phyloP scores from a whole-genome alignment of 64 coral and sea anemone species.

The Acropora tenuis region DNA sequence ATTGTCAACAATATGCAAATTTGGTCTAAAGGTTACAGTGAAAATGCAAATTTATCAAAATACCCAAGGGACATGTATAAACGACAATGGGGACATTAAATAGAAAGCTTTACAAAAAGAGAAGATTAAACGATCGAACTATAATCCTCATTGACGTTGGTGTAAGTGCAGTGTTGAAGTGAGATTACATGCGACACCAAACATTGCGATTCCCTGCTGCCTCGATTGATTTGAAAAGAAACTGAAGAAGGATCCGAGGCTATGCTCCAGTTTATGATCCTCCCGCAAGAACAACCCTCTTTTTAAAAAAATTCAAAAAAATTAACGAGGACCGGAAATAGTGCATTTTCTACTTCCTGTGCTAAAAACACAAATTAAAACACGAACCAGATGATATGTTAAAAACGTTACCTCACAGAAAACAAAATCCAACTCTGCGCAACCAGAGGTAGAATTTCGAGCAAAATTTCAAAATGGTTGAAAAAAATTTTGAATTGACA shows the following conservation, averaged over 20 bases:
- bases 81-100: conserved; percentile 2
- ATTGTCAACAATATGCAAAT: conserved; percentile 52
- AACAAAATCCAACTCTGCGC: background rate
- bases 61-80: background rate
- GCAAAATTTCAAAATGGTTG: background rate
- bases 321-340: conserved; percentile 56
- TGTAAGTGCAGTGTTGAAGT: background rate
- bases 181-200: conserved; percentile 17
- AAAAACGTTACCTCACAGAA: background rate
- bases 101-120: background rate
- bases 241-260: background rate
- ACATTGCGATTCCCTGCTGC: background rate
- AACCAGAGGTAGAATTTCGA: background rate
- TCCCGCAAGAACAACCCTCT: background rate
- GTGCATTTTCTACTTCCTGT: conserved; percentile 31
- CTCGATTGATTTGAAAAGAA: background rate
- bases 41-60: conserved; percentile 42
- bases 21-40: conserved; percentile 4
- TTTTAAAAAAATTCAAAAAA: background rate
- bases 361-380: background rate
- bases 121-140: conserved; percentile 46
- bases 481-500: background rate
- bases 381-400: background rate
- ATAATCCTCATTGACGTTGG: conserved; percentile 13
- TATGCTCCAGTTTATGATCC: background rate